Evolutionary conservation across 2,888 invertebrate species (phyloP).

Genomic region (Leptinotarsa juncta): DNA sequence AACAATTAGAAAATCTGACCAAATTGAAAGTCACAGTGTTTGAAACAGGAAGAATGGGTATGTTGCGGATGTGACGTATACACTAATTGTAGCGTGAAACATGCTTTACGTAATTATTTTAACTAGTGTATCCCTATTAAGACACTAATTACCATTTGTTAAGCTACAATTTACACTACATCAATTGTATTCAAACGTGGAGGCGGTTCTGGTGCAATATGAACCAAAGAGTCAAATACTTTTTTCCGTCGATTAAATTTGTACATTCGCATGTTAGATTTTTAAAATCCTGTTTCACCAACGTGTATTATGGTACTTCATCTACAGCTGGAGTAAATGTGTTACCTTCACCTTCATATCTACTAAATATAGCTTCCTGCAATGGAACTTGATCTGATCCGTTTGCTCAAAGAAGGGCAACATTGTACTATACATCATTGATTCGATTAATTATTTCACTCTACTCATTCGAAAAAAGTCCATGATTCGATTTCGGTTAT

Average conservation of each 20-base stretch:
- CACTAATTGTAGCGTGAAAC: conserved; percentile 65
- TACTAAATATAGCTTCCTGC: background rate
- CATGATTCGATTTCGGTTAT: conserved; percentile 51
- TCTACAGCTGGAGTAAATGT: background rate
- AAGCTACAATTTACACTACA: conserved; percentile 63
- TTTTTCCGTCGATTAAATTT: conserved; percentile 3
- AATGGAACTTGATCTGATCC: too few species aligned
- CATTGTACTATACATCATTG: conserved; percentile 2
- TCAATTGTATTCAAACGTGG: conserved; percentile 58
- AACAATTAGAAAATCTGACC: conserved; percentile 57
- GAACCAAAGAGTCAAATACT: conserved; percentile 32
- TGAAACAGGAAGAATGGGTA: conserved; percentile 61
- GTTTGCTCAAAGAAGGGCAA: too few species aligned
- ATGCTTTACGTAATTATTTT: conserved; percentile 63
- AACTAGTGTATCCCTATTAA: conserved; percentile 67
- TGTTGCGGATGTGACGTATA: conserved; percentile 63
- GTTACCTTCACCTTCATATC: background rate
- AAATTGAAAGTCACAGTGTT: conserved; percentile 56
- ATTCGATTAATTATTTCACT: conserved; percentile 38
- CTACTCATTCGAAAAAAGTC: conserved; percentile 34
- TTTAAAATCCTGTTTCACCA: too few species aligned
- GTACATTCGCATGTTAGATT: background rate
- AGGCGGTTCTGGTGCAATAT: conserved; percentile 54
- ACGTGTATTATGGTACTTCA: too few species aligned
- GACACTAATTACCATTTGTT: conserved; percentile 67